Conservation (phyloP, 2,888 invertebrate genomes). For the Stratiomys singularior region DNA sequence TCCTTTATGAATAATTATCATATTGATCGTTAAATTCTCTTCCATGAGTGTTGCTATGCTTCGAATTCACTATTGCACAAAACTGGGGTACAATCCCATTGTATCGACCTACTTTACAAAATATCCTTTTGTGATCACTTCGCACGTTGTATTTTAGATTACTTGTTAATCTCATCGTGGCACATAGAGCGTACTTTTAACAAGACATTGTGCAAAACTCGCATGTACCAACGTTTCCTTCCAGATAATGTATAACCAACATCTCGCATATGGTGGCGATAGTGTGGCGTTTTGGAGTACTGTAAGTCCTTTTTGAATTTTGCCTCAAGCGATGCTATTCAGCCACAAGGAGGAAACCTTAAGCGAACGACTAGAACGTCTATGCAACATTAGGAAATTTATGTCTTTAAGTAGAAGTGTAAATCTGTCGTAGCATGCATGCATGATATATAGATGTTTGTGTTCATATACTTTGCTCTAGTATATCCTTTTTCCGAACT, state of each 20-base stretch:
- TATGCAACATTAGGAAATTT: constrained; percentile 51
- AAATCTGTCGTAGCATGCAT: constrained; percentile 49
- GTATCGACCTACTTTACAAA: background rate
- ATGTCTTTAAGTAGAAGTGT: constrained; percentile 53
- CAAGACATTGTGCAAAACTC: background rate
- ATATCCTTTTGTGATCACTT: background rate
- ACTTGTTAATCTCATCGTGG: constrained; percentile 5
- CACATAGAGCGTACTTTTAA: background rate
- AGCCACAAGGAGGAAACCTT: constrained; percentile 31
- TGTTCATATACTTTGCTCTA: background rate
- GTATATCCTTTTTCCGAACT: background rate
- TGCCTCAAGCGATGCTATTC: constrained; percentile 16
- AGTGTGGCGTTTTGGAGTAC: background rate
- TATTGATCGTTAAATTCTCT: too few species aligned
- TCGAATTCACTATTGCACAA: too few species aligned
- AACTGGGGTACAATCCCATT: too few species aligned
- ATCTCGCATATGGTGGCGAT: constrained; percentile 29
- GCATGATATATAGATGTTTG: constrained; percentile 48
- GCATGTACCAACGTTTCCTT: constrained; percentile 1
- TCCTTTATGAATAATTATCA: too few species aligned
- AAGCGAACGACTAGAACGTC: constrained; percentile 18
- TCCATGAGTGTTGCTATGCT: too few species aligned
- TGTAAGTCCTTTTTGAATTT: background rate
- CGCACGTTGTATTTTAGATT: background rate
- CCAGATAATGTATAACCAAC: constrained; percentile 25